phyloP scores from a whole-genome alignment of 2,888 invertebrate genomes.

The Spisula solida region DNA sequence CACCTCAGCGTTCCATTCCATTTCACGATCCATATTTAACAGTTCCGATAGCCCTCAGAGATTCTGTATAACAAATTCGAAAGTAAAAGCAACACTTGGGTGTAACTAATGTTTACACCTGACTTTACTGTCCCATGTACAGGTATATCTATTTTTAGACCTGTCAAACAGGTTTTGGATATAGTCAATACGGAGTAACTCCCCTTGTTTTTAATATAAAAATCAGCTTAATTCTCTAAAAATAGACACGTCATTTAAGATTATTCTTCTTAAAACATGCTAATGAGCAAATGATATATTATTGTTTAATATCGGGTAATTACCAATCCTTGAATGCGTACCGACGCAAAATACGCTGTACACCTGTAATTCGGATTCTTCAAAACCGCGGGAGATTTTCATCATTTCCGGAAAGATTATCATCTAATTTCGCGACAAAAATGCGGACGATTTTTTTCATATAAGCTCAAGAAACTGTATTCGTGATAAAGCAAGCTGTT shows the following conservation, averaged over 20 bases:
- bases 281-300: not conserved
- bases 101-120: slow-evolving; percentile 56
- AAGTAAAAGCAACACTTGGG: slow-evolving; percentile 49
- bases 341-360: not conserved
- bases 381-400: slow-evolving; percentile 2
- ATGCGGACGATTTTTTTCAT: not conserved
- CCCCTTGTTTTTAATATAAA: slow-evolving; percentile 3
- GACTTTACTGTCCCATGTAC: slow-evolving; percentile 52
- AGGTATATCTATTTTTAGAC: slow-evolving; percentile 62
- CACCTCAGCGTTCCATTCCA: slow-evolving; percentile 79
- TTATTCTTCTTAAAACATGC: not conserved
- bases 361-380: not conserved
- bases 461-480: too few species aligned
- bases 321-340: too few species aligned
- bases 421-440: not conserved
- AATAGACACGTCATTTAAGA: not conserved
- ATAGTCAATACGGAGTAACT: slow-evolving; percentile 7
- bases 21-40: slow-evolving; percentile 76
- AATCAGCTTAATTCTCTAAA: not conserved
- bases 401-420: not conserved
- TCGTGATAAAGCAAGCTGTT: too few species aligned
- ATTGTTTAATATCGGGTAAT: not conserved
- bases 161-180: slow-evolving; percentile 54
- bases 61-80: slow-evolving; percentile 19
- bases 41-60: slow-evolving; percentile 4